These are phyloP conservation scores for Hyposoter didymator DNA, from an alignment of 2,888 invertebrate genomes.

Conservation along the genomic window DNA sequence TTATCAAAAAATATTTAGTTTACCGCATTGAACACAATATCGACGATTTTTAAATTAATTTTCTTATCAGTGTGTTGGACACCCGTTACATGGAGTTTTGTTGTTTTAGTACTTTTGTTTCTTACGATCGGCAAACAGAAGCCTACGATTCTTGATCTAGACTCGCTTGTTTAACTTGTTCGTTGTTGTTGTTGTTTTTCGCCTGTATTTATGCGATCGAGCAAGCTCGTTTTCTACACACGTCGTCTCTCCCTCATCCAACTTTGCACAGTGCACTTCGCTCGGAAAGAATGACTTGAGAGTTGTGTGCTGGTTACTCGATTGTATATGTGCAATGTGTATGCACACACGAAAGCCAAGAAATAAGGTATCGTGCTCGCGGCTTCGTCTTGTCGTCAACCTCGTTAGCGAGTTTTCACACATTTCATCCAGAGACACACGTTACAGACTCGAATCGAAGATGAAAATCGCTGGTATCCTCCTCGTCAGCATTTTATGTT, in stretches of 20 bases:
- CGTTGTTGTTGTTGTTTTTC: neutral
- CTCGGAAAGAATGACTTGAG: conserved; percentile 24
- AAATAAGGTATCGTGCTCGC: conserved; percentile 31
- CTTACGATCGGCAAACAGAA: conserved; percentile 62
- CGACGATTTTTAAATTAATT: too few species aligned
- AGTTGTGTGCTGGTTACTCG: neutral
- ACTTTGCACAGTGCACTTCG: conserved; percentile 1
- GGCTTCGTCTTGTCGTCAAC: conserved; percentile 56
- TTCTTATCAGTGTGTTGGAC: too few species aligned
- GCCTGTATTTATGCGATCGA: conserved; percentile 27
- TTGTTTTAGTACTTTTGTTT: conserved; percentile 54
- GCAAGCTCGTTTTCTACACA: conserved; percentile 45
- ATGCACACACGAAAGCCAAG: neutral
- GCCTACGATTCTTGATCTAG: conserved; percentile 43
- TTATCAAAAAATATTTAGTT: too few species aligned
- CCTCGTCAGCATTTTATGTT: neutral
- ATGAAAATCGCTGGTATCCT: conserved; percentile 15
- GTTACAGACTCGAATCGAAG: conserved; percentile 24
- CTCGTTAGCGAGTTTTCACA: conserved; percentile 58
- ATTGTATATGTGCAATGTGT: neutral
- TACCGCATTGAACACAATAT: too few species aligned
- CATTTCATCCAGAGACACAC: conserved; percentile 32
- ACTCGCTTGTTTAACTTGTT: conserved; percentile 28
- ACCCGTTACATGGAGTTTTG: neutral
- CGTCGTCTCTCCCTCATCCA: conserved; percentile 19